Evolutionary conservation across 2,888 invertebrate species (phyloP), one percentile per base, ranked within the genome.

Genomic region (Synergus umbraculus): DNA sequence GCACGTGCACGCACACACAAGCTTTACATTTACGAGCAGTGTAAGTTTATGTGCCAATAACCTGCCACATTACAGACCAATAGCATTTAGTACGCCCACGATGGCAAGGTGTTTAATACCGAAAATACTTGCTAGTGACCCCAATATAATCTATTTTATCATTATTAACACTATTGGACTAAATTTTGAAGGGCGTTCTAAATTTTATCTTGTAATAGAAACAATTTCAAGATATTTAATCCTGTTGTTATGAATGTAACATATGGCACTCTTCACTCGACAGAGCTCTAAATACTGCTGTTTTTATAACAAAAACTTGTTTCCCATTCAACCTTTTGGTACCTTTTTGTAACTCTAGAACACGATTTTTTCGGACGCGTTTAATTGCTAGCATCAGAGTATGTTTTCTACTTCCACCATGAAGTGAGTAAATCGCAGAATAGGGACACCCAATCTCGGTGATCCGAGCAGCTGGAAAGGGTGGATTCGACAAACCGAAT

Each of bases 21-120:
- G 79, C 82, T 79, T 81, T 81, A 82, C 82, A 80, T 83, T 84
- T 82, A 84, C 81, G 82, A 84, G 80, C 81, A 78, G 78, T 82
- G 81, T 83, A 83, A 82, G 83, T 84, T 83, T 84, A 84, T 84
- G 83, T 80, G 82, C 79, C 81, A 76, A 80, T 82, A 81, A 84
- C 79, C 79, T 82, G 78, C 80, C 79, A 80, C 81, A 82, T 84
- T 82, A 82, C 78, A 83, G 67, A 79, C 79, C 81, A 83, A 81
- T 80, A 77, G 81, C 76, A 80, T 81, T 82, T 83, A 84, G 76
- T 65, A 18, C 65, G 37, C 69, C 44, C 29, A 73, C 69, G 78
- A 69, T 81, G 76, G 76, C 77, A 78, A 84, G 80, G 82, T 81
- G 79, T 78, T 81, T 80, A 73, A 54, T 73, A 18, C 49, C 54